A percentile compares a stretch with the other conserved stretches of the same genome.
Evolutionary conservation across 2,113 vertebrate genomes (phyloP).

Genomic region (Scolopax mira): DNA sequence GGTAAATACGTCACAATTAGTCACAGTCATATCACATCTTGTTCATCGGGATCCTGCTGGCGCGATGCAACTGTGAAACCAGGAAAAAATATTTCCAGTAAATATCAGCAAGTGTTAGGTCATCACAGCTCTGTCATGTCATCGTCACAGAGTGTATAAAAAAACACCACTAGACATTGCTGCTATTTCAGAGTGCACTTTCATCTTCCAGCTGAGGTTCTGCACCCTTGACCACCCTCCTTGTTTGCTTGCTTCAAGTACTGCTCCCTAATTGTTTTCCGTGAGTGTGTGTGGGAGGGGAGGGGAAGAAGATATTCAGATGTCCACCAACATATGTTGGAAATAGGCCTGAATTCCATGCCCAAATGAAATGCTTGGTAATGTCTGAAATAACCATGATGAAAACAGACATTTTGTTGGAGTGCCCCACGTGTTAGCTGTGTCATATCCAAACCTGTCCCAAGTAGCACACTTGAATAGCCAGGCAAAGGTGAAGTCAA

Average conservation of each 20-base stretch:
- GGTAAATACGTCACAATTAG: neutral
- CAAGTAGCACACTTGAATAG: neutral
- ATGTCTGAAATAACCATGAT: neutral
- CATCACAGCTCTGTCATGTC: neutral
- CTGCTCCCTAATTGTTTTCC: neutral
- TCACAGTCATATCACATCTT: fast-evolving
- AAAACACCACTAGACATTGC: neutral
- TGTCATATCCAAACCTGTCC: neutral
- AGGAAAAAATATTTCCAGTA: neutral
- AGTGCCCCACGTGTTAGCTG: neutral
- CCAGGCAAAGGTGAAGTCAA: neutral
- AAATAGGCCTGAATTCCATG: neutral
- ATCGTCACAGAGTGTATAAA: neutral
- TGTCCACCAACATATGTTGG: neutral
- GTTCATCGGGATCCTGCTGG: neutral
- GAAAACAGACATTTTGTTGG: neutral
- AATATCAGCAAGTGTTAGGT: neutral
- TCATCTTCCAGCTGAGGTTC: neutral
- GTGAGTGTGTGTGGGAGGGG: neutral
- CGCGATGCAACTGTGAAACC: neutral
- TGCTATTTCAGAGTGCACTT: neutral
- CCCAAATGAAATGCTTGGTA: neutral
- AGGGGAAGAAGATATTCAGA: neutral
- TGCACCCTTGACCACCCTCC: neutral
- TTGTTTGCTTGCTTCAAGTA: neutral